Conservation (phyloP, 2,888 invertebrate genomes). For the Cacoxenus indagator region DNA sequence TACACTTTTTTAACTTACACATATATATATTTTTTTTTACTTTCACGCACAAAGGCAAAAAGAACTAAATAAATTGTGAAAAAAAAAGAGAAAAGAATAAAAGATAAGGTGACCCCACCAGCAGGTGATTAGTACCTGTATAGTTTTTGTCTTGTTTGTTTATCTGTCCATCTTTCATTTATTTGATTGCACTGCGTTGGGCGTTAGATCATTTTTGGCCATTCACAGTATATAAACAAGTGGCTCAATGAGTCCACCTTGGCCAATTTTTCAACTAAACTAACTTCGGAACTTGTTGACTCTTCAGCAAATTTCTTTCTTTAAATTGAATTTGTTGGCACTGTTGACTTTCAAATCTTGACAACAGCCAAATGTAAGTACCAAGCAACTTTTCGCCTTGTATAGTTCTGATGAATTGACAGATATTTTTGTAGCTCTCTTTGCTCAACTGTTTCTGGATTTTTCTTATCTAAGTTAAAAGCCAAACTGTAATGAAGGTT, state of each 20-base stretch:
- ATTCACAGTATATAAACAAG: neutral
- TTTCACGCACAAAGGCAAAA: conserved; percentile 8
- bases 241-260: neutral
- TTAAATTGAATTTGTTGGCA: conserved; percentile 24
- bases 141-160: neutral
- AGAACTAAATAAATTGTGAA: neutral
- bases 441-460: no score
- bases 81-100: neutral
- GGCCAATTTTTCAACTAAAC: neutral
- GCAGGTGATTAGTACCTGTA: conserved; percentile 16
- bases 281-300: neutral
- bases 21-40: neutral
- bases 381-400: neutral
- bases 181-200: neutral
- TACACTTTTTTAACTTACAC: no score
- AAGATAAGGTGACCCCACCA: neutral
- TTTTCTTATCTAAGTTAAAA: no score
- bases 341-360: no score
- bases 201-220: neutral
- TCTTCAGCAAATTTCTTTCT: neutral
- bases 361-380: neutral
- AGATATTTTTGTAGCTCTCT: no score
- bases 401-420: conserved; percentile 23
- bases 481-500: no score
- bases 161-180: neutral